Conservation (phyloP, 2,888 invertebrate species). For the Spicauda simplicius region DNA sequence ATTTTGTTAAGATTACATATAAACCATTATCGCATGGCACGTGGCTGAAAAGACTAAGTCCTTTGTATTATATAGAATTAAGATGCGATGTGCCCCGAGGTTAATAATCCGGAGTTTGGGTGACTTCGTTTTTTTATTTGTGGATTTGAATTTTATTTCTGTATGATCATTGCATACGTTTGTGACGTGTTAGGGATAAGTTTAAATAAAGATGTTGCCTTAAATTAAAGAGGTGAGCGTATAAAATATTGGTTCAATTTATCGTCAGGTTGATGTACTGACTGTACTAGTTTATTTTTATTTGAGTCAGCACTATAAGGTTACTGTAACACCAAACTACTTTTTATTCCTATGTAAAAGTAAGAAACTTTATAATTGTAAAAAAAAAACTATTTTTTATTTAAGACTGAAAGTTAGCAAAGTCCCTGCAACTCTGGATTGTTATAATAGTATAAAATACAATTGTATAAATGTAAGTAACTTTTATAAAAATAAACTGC, state of each 20-base stretch:
- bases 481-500: constrained; percentile 71
- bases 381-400: constrained; percentile 45
- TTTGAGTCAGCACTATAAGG: no score
- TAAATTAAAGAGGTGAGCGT: no score
- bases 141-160: constrained; percentile 1
- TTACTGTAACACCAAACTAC: no score
- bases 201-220: no score
- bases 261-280: no score
- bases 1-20: constrained; percentile 20
- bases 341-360: neutral
- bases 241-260: no score
- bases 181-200: no score
- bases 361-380: neutral
- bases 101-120: constrained; percentile 72
- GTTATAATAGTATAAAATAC: constrained; percentile 60
- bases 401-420: constrained; percentile 57
- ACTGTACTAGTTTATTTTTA: no score
- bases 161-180: neutral
- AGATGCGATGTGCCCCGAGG: constrained; percentile 26
- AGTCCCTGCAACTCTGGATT: constrained; percentile 72
- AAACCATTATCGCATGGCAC: constrained; percentile 27
- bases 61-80: constrained; percentile 35
- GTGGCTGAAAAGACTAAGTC: constrained; percentile 47
- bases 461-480: constrained; percentile 78
- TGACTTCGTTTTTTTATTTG: constrained; percentile 41